Conservation (phyloP, 2,888 invertebrate genomes). For the Drosophila mimica region DNA sequence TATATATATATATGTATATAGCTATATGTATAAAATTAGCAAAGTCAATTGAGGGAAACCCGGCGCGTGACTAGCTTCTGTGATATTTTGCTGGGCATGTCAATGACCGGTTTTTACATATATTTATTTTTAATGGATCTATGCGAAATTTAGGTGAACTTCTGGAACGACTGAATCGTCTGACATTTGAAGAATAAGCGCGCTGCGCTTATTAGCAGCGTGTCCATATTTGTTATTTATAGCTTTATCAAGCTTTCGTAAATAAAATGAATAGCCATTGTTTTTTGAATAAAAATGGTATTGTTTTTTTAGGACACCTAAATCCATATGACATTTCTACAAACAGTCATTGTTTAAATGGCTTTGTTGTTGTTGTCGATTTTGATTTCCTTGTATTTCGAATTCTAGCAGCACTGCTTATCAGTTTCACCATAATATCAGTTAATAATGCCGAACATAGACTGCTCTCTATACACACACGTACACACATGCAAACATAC, state of each 20-base stretch:
- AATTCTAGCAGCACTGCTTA: constrained; percentile 29
- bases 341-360: neutral
- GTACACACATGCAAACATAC: neutral
- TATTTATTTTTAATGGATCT: constrained; percentile 19
- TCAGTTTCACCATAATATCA: constrained; percentile 44
- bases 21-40: constrained; percentile 20
- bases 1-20: neutral
- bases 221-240: neutral
- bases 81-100: constrained; percentile 50
- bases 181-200: constrained; percentile 2
- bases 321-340: neutral
- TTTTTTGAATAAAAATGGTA: neutral
- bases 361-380: neutral
- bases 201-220: neutral
- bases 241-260: neutral
- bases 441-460: constrained; percentile 43
- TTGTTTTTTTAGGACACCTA: neutral
- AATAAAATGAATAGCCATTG: neutral
- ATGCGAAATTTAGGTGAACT: constrained; percentile 37
- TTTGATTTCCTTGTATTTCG: constrained; percentile 3
- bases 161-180: constrained; percentile 1
- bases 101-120: constrained; percentile 59
- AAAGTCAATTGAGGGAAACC: constrained; percentile 46
- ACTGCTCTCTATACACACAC: constrained; percentile 9
- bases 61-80: constrained; percentile 68